Evolutionary conservation across 1,140 invertebrate genomes (phyloP).

Genomic region (Amyelois transitella): DNA sequence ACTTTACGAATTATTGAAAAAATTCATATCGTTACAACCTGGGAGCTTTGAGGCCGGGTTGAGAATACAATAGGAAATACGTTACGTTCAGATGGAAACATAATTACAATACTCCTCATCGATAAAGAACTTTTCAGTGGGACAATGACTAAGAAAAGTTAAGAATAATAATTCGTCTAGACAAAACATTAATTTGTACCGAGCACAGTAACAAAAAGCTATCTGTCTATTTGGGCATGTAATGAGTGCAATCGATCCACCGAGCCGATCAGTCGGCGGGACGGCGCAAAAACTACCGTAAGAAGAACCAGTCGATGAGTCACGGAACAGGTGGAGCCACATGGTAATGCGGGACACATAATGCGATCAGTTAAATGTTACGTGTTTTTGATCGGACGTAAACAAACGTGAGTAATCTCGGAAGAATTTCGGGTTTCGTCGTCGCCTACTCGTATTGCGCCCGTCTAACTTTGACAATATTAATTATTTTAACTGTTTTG

Average conservation of each 20-base stretch:
- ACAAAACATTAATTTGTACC: too few species aligned
- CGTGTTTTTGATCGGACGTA: background rate
- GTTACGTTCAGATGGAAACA: too few species aligned
- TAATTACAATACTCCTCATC: too few species aligned
- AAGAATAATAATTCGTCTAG: too few species aligned
- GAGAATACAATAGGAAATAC: too few species aligned
- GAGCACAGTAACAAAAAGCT: background rate
- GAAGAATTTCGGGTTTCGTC: background rate
- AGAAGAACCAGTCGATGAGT: background rate
- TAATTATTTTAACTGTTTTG: too few species aligned
- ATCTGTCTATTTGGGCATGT: background rate
- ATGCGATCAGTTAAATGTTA: background rate
- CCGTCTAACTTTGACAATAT: background rate
- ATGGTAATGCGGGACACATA: background rate
- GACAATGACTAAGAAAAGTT: too few species aligned
- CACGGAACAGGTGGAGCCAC: background rate
- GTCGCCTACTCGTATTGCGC: background rate
- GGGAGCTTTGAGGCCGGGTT: too few species aligned
- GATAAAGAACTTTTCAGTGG: too few species aligned
- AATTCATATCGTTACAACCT: too few species aligned
- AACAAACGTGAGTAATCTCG: background rate
- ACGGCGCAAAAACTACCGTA: background rate
- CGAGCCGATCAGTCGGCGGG: background rate
- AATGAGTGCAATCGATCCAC: background rate
- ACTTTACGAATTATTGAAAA: too few species aligned